These are phyloP conservation scores for Geodia barretti DNA, from an alignment of 37 sponge, comb jelly and placozoan genomes.

Conservation along the genomic window DNA sequence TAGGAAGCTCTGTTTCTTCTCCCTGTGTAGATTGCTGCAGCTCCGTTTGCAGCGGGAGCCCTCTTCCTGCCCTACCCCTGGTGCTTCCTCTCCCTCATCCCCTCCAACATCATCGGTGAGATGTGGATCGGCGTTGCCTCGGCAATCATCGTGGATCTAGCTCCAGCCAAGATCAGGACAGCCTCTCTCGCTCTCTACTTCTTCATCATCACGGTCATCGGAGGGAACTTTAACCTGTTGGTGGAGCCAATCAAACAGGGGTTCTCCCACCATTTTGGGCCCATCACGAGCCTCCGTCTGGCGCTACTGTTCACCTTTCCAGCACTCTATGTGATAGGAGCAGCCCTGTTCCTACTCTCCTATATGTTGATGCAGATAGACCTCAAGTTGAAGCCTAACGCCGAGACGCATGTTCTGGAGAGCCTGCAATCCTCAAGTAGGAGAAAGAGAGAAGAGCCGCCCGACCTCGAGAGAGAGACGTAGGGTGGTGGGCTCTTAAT, in stretches of 20 bases:
- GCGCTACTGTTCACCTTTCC: conserved; percentile 75
- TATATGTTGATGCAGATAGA: conserved; percentile 66
- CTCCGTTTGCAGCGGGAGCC: conserved; percentile 79
- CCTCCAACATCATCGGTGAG: conserved; percentile 81
- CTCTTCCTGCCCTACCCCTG: conserved; percentile 70
- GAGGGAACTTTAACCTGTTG: conserved; percentile 75
- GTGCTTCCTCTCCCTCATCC: conserved; percentile 74
- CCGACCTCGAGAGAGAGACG: too few species aligned
- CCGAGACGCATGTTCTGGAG: not conserved
- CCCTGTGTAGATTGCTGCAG: conserved; percentile 61
- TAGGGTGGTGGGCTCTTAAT: too few species aligned
- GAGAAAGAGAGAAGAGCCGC: too few species aligned
- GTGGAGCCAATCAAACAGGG: conserved; percentile 49
- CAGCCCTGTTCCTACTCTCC: conserved; percentile 58
- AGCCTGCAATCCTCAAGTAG: too few species aligned
- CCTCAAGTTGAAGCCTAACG: conserved; percentile 16
- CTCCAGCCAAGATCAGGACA: conserved; percentile 45
- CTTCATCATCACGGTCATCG: conserved; percentile 83
- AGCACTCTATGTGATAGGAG: conserved; percentile 56
- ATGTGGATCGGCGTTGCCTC: conserved; percentile 87
- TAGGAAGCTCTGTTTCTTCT: not conserved
- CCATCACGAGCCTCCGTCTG: conserved; percentile 5
- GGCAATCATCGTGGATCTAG: conserved; percentile 74
- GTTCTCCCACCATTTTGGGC: not conserved
- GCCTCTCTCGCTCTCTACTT: conserved; percentile 67